These are phyloP conservation scores for Andricus curvator DNA, from an alignment of 2,888 invertebrate genomes.

Conservation along the genomic window DNA sequence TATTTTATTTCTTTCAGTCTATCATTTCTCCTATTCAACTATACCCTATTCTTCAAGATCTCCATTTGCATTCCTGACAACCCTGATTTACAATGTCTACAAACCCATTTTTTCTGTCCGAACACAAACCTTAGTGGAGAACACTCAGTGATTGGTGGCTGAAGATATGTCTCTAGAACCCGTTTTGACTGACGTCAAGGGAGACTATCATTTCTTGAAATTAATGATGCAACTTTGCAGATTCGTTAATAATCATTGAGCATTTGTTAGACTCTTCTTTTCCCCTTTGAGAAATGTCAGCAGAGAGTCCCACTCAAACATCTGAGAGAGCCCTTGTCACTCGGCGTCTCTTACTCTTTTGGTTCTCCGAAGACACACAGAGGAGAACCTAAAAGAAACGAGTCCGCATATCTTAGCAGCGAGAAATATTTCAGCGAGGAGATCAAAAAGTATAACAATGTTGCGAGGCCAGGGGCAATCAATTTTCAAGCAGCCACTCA, in stretches of 20 bases:
- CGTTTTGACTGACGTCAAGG: conserved; percentile 22
- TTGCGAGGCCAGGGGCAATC: conserved; percentile 32
- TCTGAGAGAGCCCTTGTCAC: conserved; percentile 29
- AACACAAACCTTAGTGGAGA: neutral
- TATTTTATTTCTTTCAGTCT: neutral
- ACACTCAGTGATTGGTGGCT: conserved; percentile 23
- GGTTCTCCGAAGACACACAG: conserved; percentile 8
- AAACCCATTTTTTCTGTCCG: neutral
- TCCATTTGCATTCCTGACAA: conserved; percentile 28
- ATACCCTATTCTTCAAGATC: neutral
- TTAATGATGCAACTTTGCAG: conserved; percentile 35
- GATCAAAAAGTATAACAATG: conserved; percentile 38
- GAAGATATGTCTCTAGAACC: conserved; percentile 38
- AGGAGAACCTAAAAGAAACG: conserved; percentile 22
- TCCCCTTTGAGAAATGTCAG: conserved; percentile 11
- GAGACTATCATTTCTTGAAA: conserved; percentile 36
- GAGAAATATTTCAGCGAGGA: conserved; percentile 24
- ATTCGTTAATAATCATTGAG: conserved; percentile 40
- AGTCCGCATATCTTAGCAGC: conserved; percentile 27
- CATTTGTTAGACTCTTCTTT: conserved; percentile 30
- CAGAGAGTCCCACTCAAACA: conserved; percentile 9
- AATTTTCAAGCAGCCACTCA: conserved; percentile 37
- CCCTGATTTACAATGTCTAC: conserved; percentile 25
- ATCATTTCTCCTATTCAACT: neutral
- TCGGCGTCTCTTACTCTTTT: neutral